Conservation (phyloP, 2,797 vertebrate genomes). For the Ptychobarbus kaznakovi region DNA sequence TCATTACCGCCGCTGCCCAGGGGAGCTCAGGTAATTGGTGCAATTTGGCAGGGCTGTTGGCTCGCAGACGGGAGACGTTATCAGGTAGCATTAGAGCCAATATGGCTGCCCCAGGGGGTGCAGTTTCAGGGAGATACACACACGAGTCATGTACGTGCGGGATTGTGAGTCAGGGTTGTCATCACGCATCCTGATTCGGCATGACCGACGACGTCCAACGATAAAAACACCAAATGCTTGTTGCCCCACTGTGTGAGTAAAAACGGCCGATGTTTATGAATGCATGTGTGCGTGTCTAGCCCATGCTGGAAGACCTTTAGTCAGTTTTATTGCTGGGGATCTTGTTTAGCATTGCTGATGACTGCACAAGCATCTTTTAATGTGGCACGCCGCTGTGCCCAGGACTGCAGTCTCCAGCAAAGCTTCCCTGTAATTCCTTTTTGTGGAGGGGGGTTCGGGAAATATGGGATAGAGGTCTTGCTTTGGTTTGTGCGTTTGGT, state of each 20-base stretch:
- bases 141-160: conserved; percentile 37
- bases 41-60: conserved; percentile 26
- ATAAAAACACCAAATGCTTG: conserved; percentile 23
- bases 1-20: conserved; percentile 6
- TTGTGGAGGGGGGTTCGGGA: not conserved
- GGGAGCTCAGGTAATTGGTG: conserved; percentile 41
- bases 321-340: conserved; percentile 16
- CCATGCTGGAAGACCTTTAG: conserved; percentile 33
- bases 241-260: conserved; percentile 35
- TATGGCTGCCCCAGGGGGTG: conserved; percentile 56
- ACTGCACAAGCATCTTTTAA: conserved; percentile 28
- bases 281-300: not conserved
- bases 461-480: conserved; percentile 3
- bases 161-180: conserved; percentile 38
- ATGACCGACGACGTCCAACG: not conserved
- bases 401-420: conserved; percentile 15
- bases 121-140: conserved; percentile 47
- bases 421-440: not conserved
- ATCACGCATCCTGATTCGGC: not conserved
- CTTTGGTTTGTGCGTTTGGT: conserved; percentile 31
- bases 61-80: conserved; percentile 33
- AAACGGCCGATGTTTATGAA: not conserved
- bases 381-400: conserved; percentile 8
- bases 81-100: conserved; percentile 43
- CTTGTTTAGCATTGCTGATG: conserved; percentile 12